Conservation (phyloP, 2,888 invertebrate genomes). For the Geotrupes spiniger region DNA sequence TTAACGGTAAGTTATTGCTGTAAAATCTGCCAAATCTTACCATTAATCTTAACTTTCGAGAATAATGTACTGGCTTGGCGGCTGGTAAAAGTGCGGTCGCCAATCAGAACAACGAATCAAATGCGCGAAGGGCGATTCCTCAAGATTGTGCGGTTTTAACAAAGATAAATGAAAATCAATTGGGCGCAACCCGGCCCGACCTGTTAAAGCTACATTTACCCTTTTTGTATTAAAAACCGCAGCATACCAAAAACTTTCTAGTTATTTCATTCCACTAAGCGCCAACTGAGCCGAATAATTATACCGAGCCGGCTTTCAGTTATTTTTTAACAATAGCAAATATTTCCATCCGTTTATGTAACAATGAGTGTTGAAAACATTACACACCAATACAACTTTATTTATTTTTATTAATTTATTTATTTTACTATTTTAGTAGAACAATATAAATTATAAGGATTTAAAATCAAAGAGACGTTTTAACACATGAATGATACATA, state of each 20-base stretch:
- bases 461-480: too few relatives aligned
- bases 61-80: slow-evolving; percentile 33
- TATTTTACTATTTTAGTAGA: too few relatives aligned
- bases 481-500: too few relatives aligned
- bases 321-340: too few relatives aligned
- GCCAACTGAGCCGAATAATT: slow-evolving; percentile 28
- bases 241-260: slow-evolving; percentile 12
- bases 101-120: slow-evolving; percentile 30
- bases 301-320: slow-evolving; percentile 5
- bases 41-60: slow-evolving; percentile 39
- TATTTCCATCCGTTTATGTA: too few relatives aligned
- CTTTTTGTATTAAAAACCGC: slow-evolving; percentile 22
- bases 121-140: slow-evolving; percentile 26
- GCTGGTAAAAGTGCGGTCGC: slow-evolving; percentile 29
- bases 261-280: slow-evolving; percentile 22
- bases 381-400: too few relatives aligned
- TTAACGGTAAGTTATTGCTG: slow-evolving; percentile 55
- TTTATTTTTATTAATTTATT: too few relatives aligned
- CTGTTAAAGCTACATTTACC: slow-evolving; percentile 16
- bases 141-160: slow-evolving; percentile 28
- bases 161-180: slow-evolving; percentile 36
- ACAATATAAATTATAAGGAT: too few relatives aligned
- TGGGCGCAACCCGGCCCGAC: slow-evolving; percentile 20
- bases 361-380: too few relatives aligned
- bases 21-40: slow-evolving; percentile 39